A percentile compares a stretch with the other conserved stretches of the same genome.
phyloP scores from a whole-genome alignment of 2,113 vertebrate genomes.

The Cololabis saira region DNA sequence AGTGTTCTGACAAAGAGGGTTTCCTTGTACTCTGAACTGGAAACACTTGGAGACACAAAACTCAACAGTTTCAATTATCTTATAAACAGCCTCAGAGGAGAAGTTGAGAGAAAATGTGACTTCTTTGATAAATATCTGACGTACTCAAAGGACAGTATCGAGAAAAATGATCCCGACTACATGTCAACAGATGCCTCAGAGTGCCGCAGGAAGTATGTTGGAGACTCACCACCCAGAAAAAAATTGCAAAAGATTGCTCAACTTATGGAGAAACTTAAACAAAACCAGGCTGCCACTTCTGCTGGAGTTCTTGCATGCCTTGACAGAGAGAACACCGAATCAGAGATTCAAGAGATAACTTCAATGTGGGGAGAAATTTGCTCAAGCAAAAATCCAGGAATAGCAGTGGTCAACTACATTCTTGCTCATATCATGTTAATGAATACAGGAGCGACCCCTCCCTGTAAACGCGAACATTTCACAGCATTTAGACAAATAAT shows the following conservation, averaged over 20 bases:
- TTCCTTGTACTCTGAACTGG: neutral
- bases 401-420: conserved; percentile 1
- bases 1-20: neutral
- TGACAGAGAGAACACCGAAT: neutral
- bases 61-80: conserved; percentile 3
- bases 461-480: neutral
- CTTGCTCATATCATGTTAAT: conserved; percentile 1
- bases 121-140: conserved; percentile 21
- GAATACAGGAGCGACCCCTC: neutral
- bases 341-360: neutral
- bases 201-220: conserved; percentile 6
- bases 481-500: neutral
- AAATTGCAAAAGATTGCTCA: too few species aligned
- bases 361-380: conserved; percentile 2
- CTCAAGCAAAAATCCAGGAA: neutral
- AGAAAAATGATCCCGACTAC: conserved; percentile 10
- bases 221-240: neutral
- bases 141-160: conserved; percentile 7
- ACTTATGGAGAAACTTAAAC: conserved; percentile 6
- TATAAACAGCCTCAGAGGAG: neutral
- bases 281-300: neutral
- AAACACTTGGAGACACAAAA: conserved; percentile 1
- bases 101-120: neutral
- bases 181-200: fast-evolving
- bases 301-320: neutral